Conservation (phyloP, 2,113 vertebrate species). For the Oryzias woworae region DNA sequence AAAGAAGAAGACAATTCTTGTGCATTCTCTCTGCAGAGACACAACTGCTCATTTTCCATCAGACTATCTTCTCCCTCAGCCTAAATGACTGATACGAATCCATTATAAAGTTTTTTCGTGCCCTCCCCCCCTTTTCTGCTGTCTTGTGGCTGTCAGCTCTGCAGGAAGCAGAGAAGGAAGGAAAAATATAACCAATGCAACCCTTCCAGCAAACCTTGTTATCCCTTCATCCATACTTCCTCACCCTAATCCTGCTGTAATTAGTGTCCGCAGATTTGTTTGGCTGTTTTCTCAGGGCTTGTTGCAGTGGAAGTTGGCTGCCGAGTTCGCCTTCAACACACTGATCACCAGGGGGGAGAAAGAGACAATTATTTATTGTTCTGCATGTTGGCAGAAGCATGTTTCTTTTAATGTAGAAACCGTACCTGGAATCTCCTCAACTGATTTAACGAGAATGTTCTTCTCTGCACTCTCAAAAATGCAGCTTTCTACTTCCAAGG, state of each 20-base stretch:
- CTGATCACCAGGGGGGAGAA: too few species aligned
- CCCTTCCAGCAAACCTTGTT: conserved; percentile 32
- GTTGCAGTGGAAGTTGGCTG: too few species aligned
- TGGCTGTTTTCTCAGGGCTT: too few species aligned
- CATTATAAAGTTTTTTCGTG: conserved; percentile 56
- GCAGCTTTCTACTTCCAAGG: background rate
- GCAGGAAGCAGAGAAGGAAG: conserved; percentile 9
- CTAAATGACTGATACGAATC: conserved; percentile 62
- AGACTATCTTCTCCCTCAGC: conserved; percentile 34
- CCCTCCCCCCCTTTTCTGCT: background rate
- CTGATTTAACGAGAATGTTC: background rate
- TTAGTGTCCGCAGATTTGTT: conserved; percentile 60
- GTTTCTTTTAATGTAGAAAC: background rate
- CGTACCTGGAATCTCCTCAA: background rate
- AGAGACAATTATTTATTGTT: too few species aligned
- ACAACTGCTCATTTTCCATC: conserved; percentile 21
- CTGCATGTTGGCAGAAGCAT: too few species aligned
- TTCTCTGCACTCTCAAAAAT: background rate
- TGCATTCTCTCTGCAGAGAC: too few species aligned
- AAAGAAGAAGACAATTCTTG: background rate
- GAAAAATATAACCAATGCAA: conserved; percentile 69
- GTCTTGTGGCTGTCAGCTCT: too few species aligned
- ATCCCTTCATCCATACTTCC: conserved; percentile 40
- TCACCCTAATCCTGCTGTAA: conserved; percentile 44
- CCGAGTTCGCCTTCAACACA: too few species aligned